Evolutionary conservation across 2,797 vertebrate genomes (phyloP).

Genomic region (Hozukius guyotensis): DNA sequence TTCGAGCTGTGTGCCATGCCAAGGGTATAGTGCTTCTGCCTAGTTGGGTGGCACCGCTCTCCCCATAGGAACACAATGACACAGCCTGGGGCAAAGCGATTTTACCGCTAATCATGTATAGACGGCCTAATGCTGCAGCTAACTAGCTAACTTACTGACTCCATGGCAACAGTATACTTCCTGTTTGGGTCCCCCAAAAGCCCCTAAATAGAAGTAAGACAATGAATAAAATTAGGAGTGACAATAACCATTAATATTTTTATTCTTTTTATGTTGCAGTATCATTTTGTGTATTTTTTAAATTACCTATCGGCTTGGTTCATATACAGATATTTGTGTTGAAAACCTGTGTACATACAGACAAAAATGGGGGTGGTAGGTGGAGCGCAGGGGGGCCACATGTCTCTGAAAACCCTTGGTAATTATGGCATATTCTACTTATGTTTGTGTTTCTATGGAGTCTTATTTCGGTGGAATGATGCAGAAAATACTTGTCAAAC

Average conservation of each 20-base stretch:
- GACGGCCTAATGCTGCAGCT: background rate
- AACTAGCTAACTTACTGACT: background rate
- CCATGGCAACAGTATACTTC: background rate
- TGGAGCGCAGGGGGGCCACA: rapidly evolving
- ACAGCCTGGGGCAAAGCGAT: too few relatives aligned
- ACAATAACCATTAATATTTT: background rate
- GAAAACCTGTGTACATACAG: background rate
- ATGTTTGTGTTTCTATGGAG: background rate
- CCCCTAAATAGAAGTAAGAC: background rate
- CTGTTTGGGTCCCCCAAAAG: background rate
- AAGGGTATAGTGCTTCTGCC: too few relatives aligned
- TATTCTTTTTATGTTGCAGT: too few relatives aligned
- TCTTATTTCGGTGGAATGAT: background rate
- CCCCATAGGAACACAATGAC: too few relatives aligned
- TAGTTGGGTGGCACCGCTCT: too few relatives aligned
- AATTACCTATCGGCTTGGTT: background rate
- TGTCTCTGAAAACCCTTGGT: background rate
- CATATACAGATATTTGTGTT: background rate
- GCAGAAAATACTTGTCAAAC: background rate
- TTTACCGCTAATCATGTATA: too few relatives aligned
- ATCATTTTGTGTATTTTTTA: too few relatives aligned
- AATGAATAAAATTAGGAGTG: background rate
- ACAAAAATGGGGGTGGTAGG: rapidly evolving
- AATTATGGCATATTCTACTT: background rate
- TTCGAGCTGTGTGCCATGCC: too few relatives aligned